A percentile compares a stretch with the other conserved stretches of the same genome.
Conservation (phyloP, 2,113 vertebrate genomes). For the Oplegnathus fasciatus region DNA sequence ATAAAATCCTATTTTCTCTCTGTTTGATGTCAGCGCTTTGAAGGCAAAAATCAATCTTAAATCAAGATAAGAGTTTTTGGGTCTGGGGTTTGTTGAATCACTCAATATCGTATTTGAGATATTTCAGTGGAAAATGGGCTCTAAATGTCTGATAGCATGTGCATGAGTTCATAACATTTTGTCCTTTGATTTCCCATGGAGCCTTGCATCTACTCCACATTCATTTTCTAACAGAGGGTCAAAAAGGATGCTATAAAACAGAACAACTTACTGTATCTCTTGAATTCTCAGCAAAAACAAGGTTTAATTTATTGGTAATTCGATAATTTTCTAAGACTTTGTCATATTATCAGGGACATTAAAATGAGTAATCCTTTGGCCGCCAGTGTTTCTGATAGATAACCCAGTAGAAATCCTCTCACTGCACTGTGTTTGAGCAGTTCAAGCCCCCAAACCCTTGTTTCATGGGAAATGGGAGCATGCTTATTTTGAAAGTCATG, state of each 20-base stretch:
- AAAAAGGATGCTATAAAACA: conserved; percentile 23
- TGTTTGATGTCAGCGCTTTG: conserved; percentile 76
- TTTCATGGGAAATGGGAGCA: conserved; percentile 52
- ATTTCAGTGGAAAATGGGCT: conserved; percentile 45
- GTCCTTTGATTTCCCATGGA: conserved; percentile 52
- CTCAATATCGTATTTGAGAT: conserved; percentile 49
- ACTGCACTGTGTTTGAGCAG: neutral
- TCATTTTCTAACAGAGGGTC: neutral
- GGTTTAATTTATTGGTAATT: conserved; percentile 20
- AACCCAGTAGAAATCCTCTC: conserved; percentile 35
- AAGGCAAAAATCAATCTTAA: conserved; percentile 61
- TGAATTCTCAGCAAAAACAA: conserved; percentile 31
- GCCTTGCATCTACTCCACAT: neutral
- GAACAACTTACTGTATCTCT: neutral
- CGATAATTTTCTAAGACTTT: neutral
- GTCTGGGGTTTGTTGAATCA: conserved; percentile 32
- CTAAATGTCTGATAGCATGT: conserved; percentile 18
- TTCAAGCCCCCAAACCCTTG: conserved; percentile 21
- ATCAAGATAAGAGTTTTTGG: conserved; percentile 56
- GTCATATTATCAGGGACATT: conserved; percentile 41
- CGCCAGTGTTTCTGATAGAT: conserved; percentile 28
- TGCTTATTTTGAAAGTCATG: conserved; percentile 45
- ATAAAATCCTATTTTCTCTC: conserved; percentile 67
- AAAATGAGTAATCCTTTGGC: conserved; percentile 53
- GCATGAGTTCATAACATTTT: conserved; percentile 28